These are phyloP conservation scores for Eupithecia subumbrata DNA, from an alignment of 2,888 invertebrate species.

Conservation along the genomic window DNA sequence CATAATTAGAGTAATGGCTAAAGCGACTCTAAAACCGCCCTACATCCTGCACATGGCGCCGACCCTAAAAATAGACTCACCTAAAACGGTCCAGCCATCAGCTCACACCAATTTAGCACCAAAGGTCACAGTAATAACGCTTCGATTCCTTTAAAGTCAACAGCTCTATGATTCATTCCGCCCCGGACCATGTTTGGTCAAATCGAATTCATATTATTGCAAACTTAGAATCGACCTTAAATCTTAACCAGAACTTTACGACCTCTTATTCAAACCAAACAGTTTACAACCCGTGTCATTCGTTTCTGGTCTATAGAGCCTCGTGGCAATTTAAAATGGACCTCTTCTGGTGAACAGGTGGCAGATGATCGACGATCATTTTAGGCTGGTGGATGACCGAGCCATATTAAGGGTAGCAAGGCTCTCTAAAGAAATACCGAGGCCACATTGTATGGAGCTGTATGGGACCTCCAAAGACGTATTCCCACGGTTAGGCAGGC, in stretches of 20 bases:
- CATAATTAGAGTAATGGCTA: neutral
- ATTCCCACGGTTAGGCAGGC: conserved; percentile 40
- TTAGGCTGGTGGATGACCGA: conserved; percentile 12
- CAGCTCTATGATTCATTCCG: conserved; percentile 58
- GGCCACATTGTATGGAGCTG: conserved; percentile 46
- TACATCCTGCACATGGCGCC: conserved; percentile 31
- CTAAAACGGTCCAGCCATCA: conserved; percentile 24
- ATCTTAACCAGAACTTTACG: conserved; percentile 26
- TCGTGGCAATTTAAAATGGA: conserved; percentile 12
- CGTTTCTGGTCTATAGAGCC: conserved; percentile 3
- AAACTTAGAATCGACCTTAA: conserved; percentile 59
- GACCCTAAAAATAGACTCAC: conserved; percentile 30
- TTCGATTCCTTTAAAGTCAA: conserved; percentile 50
- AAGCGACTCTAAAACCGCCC: conserved; percentile 17
- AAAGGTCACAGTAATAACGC: conserved; percentile 46
- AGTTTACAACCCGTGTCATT: conserved; percentile 5
- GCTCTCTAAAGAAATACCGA: conserved; percentile 49
- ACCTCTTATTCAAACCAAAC: neutral
- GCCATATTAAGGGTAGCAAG: conserved; percentile 67
- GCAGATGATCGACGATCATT: conserved; percentile 36
- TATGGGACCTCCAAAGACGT: conserved; percentile 49
- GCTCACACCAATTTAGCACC: conserved; percentile 26
- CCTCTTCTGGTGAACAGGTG: neutral
- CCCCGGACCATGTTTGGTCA: conserved; percentile 64
- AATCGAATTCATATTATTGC: conserved; percentile 58